Evolutionary conservation across 2,113 vertebrate species (phyloP).

Genomic region (Heterotis niloticus): DNA sequence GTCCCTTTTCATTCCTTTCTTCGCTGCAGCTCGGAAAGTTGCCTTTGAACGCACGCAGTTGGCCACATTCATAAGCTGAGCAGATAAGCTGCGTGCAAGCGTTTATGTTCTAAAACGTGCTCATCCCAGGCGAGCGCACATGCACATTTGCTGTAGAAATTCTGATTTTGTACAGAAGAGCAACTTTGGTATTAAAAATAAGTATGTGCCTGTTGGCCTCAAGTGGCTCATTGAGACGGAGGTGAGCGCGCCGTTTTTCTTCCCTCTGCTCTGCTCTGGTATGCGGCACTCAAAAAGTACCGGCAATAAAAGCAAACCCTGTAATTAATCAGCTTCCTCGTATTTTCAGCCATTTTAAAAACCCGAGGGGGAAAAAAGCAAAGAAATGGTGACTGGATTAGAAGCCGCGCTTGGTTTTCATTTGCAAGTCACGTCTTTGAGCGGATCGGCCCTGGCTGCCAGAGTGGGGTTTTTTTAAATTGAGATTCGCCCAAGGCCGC

Average conservation of each 20-base stretch:
- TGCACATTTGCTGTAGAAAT: neutral
- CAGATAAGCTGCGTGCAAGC: too few relatives aligned
- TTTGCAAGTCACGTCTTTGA: conserved; percentile 15
- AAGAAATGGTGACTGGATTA: conserved; percentile 22
- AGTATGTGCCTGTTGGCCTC: neutral
- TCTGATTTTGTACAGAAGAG: neutral
- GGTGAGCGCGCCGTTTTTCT: neutral
- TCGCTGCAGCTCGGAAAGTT: too few relatives aligned
- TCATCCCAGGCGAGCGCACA: neutral
- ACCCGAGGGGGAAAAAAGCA: neutral
- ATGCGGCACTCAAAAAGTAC: neutral
- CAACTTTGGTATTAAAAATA: too few relatives aligned
- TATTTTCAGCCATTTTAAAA: conserved; percentile 4
- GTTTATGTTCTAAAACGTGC: neutral
- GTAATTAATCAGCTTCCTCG: conserved; percentile 20
- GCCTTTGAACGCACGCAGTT: too few relatives aligned
- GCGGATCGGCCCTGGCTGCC: conserved; percentile 33
- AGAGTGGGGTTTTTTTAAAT: conserved; percentile 20
- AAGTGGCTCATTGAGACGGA: neutral
- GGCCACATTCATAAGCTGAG: too few relatives aligned
- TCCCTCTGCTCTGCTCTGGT: neutral
- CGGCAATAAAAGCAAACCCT: neutral
- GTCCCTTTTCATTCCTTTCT: too few relatives aligned
- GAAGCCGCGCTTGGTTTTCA: conserved; percentile 4
- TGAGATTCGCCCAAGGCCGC: conserved; percentile 25